These are phyloP conservation scores for Agapornis canus DNA, from an alignment of 2,797 vertebrate genomes.

Conservation along the genomic window DNA sequence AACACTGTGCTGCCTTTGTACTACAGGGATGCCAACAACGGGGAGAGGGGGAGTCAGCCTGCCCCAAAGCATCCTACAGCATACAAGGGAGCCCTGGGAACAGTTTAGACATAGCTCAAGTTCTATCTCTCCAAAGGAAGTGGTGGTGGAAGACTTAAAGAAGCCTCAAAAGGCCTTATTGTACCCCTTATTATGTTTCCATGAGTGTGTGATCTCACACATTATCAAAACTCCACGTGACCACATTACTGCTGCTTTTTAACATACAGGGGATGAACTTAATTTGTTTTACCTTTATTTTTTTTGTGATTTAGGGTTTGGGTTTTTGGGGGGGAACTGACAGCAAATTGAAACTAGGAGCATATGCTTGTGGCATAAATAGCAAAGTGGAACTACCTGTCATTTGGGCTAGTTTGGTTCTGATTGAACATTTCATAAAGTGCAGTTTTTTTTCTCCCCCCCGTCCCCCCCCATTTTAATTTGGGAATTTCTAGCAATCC, in stretches of 20 bases:
- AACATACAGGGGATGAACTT: neutral
- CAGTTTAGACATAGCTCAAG: neutral
- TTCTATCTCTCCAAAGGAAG: neutral
- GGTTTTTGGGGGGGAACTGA: neutral
- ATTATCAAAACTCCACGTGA: neutral
- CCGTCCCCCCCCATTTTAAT: neutral
- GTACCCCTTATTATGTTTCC: neutral
- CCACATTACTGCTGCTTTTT: neutral
- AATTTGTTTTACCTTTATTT: neutral
- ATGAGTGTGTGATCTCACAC: neutral
- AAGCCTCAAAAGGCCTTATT: neutral
- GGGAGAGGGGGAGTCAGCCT: neutral
- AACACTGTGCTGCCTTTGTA: neutral
- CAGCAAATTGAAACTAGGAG: neutral
- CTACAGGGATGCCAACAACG: neutral
- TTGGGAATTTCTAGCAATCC: neutral
- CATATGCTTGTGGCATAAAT: constrained; percentile 35
- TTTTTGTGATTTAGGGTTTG: neutral
- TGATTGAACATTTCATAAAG: neutral
- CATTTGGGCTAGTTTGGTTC: neutral
- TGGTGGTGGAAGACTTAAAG: neutral
- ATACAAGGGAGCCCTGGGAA: neutral
- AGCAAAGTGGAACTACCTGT: constrained; percentile 9
- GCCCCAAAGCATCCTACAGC: neutral
- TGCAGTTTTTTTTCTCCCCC: neutral